Evolutionary conservation across 2,113 vertebrate species (phyloP).

Genomic region (Triplophysa tibetana): DNA sequence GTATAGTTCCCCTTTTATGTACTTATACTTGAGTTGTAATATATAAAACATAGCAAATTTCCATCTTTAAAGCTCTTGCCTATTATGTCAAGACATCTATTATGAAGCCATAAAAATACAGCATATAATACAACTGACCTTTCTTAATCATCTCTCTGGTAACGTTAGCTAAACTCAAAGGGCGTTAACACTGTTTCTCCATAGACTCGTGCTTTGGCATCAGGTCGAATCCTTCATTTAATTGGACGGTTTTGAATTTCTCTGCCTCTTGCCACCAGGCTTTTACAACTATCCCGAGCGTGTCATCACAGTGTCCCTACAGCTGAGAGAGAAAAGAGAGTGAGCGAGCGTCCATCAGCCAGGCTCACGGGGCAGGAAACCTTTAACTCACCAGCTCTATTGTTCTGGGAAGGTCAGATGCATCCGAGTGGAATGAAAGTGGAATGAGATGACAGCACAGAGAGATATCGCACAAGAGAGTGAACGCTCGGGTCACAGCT

Average conservation of each 20-base stretch:
- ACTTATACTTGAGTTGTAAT: no score
- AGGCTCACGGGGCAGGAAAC: conserved; percentile 65
- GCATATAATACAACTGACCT: no score
- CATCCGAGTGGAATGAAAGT: conserved; percentile 65
- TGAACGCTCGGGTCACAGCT: conserved; percentile 64
- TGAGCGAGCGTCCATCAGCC: conserved; percentile 56
- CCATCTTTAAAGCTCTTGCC: background rate
- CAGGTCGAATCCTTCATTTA: conserved; percentile 9
- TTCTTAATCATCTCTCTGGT: background rate
- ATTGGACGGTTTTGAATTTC: conserved; percentile 35
- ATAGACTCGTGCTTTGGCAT: background rate
- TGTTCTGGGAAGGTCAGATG: conserved; percentile 76
- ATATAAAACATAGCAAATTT: background rate
- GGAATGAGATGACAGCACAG: conserved; percentile 73
- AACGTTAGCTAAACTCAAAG: background rate
- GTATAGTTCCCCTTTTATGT: no score
- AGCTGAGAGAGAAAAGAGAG: background rate
- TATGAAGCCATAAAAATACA: background rate
- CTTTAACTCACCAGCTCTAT: conserved; percentile 72
- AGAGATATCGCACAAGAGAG: conserved; percentile 69
- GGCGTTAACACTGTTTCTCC: conserved; percentile 37
- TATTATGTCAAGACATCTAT: conserved; percentile 9
- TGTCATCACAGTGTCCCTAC: conserved; percentile 10
- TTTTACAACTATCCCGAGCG: conserved; percentile 11
- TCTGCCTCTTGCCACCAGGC: background rate